A percentile compares a stretch with the other conserved stretches of the same genome.
These are phyloP conservation scores for Amiota mariae DNA, from an alignment of 2,888 invertebrate genomes.

Conservation along the genomic window DNA sequence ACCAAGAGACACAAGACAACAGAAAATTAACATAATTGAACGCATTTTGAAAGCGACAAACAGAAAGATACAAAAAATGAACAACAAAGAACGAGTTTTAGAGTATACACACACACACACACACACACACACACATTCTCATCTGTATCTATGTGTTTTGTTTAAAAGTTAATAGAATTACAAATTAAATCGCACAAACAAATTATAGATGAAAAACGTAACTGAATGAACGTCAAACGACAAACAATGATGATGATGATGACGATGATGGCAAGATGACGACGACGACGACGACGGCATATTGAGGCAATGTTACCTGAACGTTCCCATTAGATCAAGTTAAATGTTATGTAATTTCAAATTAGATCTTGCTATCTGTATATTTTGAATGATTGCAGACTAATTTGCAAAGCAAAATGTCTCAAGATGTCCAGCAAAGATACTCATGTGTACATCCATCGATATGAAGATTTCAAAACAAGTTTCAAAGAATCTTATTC, in stretches of 20 bases:
- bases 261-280: neutral
- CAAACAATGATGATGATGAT: neutral
- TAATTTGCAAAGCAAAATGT: conserved; percentile 61
- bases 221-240: neutral
- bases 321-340: conserved; percentile 22
- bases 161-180: conserved; percentile 63
- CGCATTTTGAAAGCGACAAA: conserved; percentile 34
- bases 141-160: conserved; percentile 34
- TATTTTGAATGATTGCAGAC: conserved; percentile 61
- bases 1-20: too few species aligned
- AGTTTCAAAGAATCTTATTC: neutral
- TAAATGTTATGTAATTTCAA: conserved; percentile 62
- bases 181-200: conserved; percentile 63
- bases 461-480: conserved; percentile 11
- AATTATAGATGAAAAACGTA: neutral
- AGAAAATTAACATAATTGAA: conserved; percentile 65
- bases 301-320: neutral
- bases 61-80: conserved; percentile 33
- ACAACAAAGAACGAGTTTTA: conserved; percentile 50
- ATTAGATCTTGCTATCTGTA: conserved; percentile 48
- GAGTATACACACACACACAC: neutral
- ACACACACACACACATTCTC: neutral
- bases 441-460: too few species aligned
- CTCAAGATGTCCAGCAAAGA: conserved; percentile 17
- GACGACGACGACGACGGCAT: neutral